These are phyloP conservation scores for Champsocephalus esox DNA, from an alignment of 2,797 vertebrate species.

Conservation along the genomic window DNA sequence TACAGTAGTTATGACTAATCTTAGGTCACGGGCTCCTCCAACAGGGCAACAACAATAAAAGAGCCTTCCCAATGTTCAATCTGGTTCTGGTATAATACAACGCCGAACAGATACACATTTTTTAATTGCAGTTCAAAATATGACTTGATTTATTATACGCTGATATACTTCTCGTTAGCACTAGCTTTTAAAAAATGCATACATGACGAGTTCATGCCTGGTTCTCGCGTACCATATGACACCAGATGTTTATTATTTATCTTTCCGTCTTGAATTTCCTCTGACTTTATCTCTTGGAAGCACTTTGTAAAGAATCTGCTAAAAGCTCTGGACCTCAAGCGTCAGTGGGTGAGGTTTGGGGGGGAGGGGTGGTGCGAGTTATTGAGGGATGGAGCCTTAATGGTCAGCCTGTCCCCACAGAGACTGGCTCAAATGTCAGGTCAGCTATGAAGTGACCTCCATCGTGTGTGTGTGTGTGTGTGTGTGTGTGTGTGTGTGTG, in stretches of 20 bases:
- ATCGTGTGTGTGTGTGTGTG: slow-evolving; percentile 33
- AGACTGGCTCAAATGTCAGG: slow-evolving; percentile 83
- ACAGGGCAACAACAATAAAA: neutral
- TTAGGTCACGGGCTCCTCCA: too few species aligned
- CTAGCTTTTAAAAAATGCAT: neutral
- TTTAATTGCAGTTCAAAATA: neutral
- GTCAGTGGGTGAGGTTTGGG: slow-evolving; percentile 15
- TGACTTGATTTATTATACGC: neutral
- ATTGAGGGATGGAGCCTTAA: slow-evolving; percentile 64
- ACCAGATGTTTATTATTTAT: neutral
- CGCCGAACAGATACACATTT: neutral
- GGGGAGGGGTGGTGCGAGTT: slow-evolving; percentile 18
- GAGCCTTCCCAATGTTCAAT: neutral
- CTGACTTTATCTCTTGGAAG: slow-evolving; percentile 19
- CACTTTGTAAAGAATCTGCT: slow-evolving; percentile 39
- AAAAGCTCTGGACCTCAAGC: slow-evolving; percentile 39
- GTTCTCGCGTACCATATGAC: neutral
- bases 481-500: slow-evolving; percentile 9
- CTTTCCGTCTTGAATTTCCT: neutral
- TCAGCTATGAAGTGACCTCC: slow-evolving; percentile 79
- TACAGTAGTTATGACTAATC: too few species aligned
- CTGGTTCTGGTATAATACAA: neutral
- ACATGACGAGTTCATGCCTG: neutral
- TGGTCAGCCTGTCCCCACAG: slow-evolving; percentile 77
- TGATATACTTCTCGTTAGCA: neutral